Percentiles rank a stretch among this genome's conserved stretches.
Conservation (phyloP, 1,140 invertebrate genomes). For the Drosophila teissieri region DNA sequence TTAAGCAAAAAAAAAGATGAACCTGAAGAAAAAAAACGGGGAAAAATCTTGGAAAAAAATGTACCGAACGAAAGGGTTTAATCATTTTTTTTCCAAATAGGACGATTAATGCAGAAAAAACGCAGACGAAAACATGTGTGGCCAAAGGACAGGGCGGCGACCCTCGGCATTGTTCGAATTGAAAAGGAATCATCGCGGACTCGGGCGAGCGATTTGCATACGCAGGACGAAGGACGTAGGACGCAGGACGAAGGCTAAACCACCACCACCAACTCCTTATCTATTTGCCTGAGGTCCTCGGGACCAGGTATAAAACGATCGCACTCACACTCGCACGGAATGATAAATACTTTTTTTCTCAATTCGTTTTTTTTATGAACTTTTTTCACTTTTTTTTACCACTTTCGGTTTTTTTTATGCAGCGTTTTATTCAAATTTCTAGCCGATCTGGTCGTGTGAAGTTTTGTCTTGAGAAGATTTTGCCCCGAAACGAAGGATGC, state of each 20-base stretch:
- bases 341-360: constrained; percentile 78
- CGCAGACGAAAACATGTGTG: constrained; percentile 70
- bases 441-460: constrained; percentile 65
- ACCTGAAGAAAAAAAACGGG: constrained; percentile 71
- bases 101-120: constrained; percentile 78
- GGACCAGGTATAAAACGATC: constrained; percentile 61
- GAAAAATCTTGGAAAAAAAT: constrained; percentile 72
- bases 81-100: constrained; percentile 78
- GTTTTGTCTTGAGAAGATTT: constrained; percentile 59
- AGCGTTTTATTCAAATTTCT: constrained; percentile 76
- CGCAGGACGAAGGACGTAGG: constrained; percentile 56
- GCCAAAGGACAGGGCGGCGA: constrained; percentile 71
- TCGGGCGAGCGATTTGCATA: constrained; percentile 73
- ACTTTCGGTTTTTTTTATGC: constrained; percentile 74
- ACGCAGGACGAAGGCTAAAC: constrained; percentile 43
- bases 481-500: constrained; percentile 54
- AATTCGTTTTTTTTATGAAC: constrained; percentile 58
- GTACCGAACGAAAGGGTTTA: constrained; percentile 71
- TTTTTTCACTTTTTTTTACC: constrained; percentile 83
- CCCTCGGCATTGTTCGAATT: constrained; percentile 75
- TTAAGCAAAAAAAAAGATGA: constrained; percentile 48
- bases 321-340: constrained; percentile 56
- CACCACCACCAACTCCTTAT: constrained; percentile 74
- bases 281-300: constrained; percentile 68
- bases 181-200: constrained; percentile 75